A percentile compares a stretch with the other conserved stretches of the same genome.
phyloP scores from a whole-genome alignment of 2,888 invertebrate genomes.

The Clanis bilineata region DNA sequence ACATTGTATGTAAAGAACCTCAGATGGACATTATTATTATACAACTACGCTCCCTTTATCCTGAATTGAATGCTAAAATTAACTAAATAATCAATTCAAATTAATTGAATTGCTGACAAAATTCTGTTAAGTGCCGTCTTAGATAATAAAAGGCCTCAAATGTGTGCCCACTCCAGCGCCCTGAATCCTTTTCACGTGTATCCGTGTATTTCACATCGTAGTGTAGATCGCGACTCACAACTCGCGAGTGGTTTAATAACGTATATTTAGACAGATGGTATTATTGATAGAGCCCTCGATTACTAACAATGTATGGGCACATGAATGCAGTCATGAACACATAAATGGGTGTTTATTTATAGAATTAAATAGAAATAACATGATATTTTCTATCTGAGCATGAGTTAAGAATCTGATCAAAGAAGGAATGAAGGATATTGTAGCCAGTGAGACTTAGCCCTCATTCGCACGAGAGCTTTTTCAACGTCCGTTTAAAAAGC shows the following conservation, averaged over 20 bases:
- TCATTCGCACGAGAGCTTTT: no score
- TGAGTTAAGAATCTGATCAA: no score
- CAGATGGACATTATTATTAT: no score
- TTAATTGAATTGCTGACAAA: no score
- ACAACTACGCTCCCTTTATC: no score
- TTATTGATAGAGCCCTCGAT: slow-evolving; percentile 2
- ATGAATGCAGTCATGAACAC: not conserved
- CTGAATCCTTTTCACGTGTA: not conserved
- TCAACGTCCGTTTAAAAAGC: no score
- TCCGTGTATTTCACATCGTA: not conserved
- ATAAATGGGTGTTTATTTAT: not conserved
- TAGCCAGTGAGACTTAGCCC: no score
- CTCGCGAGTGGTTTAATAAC: slow-evolving; percentile 9
- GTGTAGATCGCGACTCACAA: not conserved
- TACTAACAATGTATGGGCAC: slow-evolving; percentile 9
- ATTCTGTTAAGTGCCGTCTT: no score
- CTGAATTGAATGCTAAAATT: no score
- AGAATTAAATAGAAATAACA: not conserved
- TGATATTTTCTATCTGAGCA: not conserved
- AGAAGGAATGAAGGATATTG: no score
- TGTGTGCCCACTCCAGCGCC: not conserved
- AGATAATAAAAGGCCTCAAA: not conserved
- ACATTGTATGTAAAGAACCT: no score
- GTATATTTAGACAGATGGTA: slow-evolving; percentile 15
- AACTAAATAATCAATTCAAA: no score